Evolutionary conservation across 2,888 invertebrate species (phyloP).

Genomic region (Gastracanthus pulcherrimus): DNA sequence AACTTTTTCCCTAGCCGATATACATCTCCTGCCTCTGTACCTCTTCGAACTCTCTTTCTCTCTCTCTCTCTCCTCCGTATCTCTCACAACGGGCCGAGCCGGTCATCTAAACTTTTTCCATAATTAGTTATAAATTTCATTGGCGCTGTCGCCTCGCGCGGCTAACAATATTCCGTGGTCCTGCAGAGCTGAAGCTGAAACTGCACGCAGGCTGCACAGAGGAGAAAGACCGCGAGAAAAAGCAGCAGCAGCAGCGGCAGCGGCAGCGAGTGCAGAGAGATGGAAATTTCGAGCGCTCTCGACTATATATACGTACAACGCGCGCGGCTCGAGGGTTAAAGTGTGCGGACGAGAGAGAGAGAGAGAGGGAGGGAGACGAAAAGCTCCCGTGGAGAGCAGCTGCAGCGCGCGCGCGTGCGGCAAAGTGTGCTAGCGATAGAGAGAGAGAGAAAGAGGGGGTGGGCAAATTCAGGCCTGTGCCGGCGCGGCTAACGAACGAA

Average conservation of each 20-base stretch:
- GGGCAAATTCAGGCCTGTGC: conserved; percentile 36
- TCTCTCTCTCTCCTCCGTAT: too few species aligned
- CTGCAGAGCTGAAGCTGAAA: conserved; percentile 34
- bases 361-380: conserved; percentile 2
- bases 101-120: conserved; percentile 74
- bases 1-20: conserved; percentile 52
- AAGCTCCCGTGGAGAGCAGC: background rate
- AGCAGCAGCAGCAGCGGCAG: conserved; percentile 50
- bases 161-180: conserved; percentile 71
- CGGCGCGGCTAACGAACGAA: conserved; percentile 62
- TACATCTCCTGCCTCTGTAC: too few species aligned
- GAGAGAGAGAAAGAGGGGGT: conserved; percentile 54
- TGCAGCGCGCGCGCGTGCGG: conserved; percentile 6
- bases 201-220: conserved; percentile 34
- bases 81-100: too few species aligned
- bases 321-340: conserved; percentile 39
- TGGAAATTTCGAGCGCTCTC: conserved; percentile 53
- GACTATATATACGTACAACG: background rate
- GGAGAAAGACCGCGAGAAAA: conserved; percentile 11
- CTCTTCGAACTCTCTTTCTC: background rate
- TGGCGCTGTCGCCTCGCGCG: conserved; percentile 66
- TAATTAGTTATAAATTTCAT: conserved; percentile 76
- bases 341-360: conserved; percentile 34
- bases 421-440: background rate
- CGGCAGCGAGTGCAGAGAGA: conserved; percentile 54